Evolutionary conservation across 2,113 vertebrate genomes (phyloP).

Genomic region (Boulengeromyrus knoepffleri): DNA sequence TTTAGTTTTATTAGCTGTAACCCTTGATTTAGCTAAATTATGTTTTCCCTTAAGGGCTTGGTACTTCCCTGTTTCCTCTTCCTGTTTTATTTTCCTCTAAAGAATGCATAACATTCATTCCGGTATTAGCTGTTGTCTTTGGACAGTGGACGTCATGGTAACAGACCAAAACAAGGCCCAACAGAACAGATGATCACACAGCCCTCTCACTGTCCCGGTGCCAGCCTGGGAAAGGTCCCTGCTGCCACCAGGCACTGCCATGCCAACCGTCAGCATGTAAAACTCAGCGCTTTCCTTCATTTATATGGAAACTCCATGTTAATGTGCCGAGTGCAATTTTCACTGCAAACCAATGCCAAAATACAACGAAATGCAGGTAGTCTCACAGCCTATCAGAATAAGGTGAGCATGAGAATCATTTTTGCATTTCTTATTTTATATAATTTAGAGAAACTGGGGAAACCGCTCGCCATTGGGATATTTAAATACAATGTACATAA

Average conservation of each 20-base stretch:
- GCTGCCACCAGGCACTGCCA: constrained; percentile 30
- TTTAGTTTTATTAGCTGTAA: not conserved
- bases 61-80: not conserved
- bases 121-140: constrained; percentile 25
- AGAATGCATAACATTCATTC: not conserved
- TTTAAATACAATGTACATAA: not conserved
- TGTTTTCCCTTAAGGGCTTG: not conserved
- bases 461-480: not conserved
- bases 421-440: not conserved
- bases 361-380: not conserved
- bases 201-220: constrained; percentile 8
- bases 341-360: not conserved
- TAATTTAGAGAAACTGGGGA: not conserved
- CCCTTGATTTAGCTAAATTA: not conserved
- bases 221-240: constrained; percentile 39
- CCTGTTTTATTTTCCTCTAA: not conserved
- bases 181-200: constrained; percentile 38
- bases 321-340: not conserved
- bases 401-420: not conserved
- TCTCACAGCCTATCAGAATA: not conserved
- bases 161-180: constrained; percentile 61
- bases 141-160: constrained; percentile 40
- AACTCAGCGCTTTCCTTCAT: not conserved
- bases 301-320: not conserved
- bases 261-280: constrained; percentile 17